phyloP scores from a whole-genome alignment of 1,140 invertebrate genomes.

The Ganaspis sp. region DNA sequence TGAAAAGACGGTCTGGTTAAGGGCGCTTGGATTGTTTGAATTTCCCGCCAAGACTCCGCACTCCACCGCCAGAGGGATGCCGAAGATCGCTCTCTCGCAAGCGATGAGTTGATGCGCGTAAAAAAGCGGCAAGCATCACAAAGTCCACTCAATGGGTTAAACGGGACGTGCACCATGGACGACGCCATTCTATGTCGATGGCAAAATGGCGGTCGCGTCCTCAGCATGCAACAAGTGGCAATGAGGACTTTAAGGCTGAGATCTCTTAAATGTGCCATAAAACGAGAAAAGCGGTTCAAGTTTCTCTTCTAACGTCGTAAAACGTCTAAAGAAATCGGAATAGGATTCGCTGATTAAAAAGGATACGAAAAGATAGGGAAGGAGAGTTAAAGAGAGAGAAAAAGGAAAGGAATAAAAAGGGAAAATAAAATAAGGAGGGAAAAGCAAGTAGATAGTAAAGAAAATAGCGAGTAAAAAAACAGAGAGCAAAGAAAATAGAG shows the following conservation, averaged over 20 bases:
- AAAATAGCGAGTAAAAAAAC: no score
- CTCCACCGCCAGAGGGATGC: neutral
- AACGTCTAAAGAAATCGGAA: neutral
- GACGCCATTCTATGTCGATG: slow-evolving; percentile 5
- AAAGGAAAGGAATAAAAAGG: neutral
- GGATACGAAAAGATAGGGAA: no score
- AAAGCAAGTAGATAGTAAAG: no score
- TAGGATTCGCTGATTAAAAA: neutral
- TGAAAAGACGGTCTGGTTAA: neutral
- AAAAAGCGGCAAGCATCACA: neutral
- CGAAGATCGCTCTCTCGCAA: neutral
- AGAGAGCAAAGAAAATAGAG: neutral
- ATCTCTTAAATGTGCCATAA: slow-evolving; percentile 23
- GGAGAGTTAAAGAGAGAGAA: neutral
- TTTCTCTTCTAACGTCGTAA: slow-evolving; percentile 13
- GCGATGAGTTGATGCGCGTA: neutral
- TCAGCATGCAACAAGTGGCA: slow-evolving; percentile 21
- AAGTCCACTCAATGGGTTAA: neutral
- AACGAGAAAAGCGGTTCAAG: neutral
- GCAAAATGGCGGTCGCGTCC: slow-evolving; percentile 26
- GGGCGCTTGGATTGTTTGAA: neutral
- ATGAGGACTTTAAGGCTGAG: slow-evolving; percentile 21
- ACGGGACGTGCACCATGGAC: neutral
- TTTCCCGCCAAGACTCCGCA: neutral
- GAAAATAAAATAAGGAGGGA: no score